These are phyloP conservation scores for Pantelozetes paolii DNA, from an alignment of 2,888 invertebrate species.

Conservation along the genomic window DNA sequence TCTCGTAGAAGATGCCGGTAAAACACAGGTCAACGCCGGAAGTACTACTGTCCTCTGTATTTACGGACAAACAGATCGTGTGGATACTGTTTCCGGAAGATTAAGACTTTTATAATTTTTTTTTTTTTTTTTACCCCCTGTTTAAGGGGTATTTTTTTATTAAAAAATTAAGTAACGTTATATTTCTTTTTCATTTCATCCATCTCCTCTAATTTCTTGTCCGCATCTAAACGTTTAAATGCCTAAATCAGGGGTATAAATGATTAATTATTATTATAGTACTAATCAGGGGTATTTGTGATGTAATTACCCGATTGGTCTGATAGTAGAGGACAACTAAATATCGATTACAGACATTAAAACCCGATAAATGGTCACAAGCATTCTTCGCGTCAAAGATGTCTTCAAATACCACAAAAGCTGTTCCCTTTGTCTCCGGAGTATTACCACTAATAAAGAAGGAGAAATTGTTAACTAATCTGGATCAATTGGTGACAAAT, in stretches of 20 bases:
- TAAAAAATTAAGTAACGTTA: constrained; percentile 59
- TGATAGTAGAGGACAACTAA: constrained; percentile 98
- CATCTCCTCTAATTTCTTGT: constrained; percentile 60
- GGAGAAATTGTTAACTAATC: too few relatives aligned
- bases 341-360: constrained; percentile 98
- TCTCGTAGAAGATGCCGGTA: constrained; percentile 58
- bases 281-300: too few relatives aligned
- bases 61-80: constrained; percentile 49
- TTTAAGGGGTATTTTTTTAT: background rate
- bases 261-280: too few relatives aligned
- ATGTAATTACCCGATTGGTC: constrained; percentile 56
- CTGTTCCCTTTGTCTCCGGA: constrained; percentile 95
- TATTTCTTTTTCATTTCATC: constrained; percentile 93
- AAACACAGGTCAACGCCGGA: constrained; percentile 54
- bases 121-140: background rate
- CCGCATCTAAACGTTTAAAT: constrained; percentile 89
- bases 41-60: constrained; percentile 50
- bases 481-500: background rate
- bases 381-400: constrained; percentile 99
- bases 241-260: constrained; percentile 56
- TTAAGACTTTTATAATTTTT: constrained; percentile 47
- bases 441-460: constrained; percentile 73
- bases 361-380: constrained; percentile 97
- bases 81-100: constrained; percentile 50
- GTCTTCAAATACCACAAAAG: constrained; percentile 99